These are phyloP conservation scores for Eremophila alpestris DNA, from an alignment of 2,797 vertebrate genomes.

Conservation along the genomic window DNA sequence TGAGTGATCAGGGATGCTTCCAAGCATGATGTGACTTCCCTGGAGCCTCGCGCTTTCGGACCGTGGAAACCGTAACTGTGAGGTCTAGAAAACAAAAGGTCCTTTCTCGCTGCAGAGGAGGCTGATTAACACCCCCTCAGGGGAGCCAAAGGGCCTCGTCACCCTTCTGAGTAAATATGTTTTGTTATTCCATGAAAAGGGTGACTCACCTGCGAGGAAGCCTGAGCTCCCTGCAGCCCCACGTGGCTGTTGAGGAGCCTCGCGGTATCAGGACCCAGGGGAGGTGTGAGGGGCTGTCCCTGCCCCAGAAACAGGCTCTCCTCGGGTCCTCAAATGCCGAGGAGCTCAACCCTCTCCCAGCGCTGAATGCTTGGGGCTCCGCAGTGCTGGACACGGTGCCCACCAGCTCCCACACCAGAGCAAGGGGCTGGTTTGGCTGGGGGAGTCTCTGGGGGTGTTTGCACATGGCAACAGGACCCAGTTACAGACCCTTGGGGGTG, in stretches of 20 bases:
- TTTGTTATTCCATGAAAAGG: neutral
- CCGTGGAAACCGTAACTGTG: neutral
- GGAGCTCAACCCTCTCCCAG: fast-evolving
- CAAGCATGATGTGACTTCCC: neutral
- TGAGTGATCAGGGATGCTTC: fast-evolving
- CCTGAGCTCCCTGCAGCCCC: neutral
- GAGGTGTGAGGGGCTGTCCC: neutral
- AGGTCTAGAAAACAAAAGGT: constrained; percentile 18
- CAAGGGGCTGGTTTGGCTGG: neutral
- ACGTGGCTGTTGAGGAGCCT: neutral
- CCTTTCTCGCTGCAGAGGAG: neutral
- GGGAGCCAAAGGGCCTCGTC: neutral
- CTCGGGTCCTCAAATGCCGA: fast-evolving
- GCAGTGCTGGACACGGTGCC: neutral
- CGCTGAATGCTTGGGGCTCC: fast-evolving
- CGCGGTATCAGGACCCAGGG: fast-evolving
- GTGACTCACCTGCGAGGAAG: constrained; percentile 42
- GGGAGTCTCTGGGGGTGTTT: neutral
- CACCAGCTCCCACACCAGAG: neutral
- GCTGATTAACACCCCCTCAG: constrained; percentile 21
- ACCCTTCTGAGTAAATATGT: neutral
- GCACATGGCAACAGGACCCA: neutral
- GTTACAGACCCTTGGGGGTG: neutral
- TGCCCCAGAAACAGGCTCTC: neutral
- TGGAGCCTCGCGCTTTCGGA: fast-evolving